phyloP scores from a whole-genome alignment of 2,797 vertebrate species.

The Acropternis orthonyx region DNA sequence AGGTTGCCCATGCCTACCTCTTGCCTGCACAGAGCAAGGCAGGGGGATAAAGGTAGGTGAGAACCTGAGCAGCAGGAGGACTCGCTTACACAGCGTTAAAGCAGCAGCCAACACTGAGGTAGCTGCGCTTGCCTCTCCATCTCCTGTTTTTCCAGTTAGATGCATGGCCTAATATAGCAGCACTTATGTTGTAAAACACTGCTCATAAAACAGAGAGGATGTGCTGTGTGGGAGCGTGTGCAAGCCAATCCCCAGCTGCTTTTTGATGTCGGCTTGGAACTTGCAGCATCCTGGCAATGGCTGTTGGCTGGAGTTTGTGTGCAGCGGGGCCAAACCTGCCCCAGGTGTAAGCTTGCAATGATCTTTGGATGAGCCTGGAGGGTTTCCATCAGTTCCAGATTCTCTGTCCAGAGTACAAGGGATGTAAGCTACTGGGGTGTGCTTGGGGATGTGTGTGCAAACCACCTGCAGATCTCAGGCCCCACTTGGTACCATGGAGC shows the following conservation, averaged over 20 bases:
- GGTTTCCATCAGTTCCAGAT: neutral
- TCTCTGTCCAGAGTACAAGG: neutral
- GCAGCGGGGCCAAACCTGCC: neutral
- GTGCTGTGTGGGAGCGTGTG: slow-evolving; percentile 41
- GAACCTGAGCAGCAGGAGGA: neutral
- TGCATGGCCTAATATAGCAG: slow-evolving; percentile 58
- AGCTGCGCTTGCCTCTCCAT: neutral
- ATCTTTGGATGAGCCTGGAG: neutral
- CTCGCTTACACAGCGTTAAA: neutral
- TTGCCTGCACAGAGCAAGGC: neutral
- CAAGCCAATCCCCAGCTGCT: slow-evolving; percentile 47
- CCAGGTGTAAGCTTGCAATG: neutral
- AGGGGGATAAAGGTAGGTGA: neutral
- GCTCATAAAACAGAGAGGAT: slow-evolving; percentile 54
- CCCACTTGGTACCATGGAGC: neutral
- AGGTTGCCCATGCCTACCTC: neutral
- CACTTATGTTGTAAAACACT: slow-evolving; percentile 50
- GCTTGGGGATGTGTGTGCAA: neutral
- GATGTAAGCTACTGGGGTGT: neutral
- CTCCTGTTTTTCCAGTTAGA: slow-evolving; percentile 63
- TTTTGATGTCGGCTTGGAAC: slow-evolving; percentile 57
- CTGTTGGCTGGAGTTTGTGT: neutral
- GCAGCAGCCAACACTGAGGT: neutral
- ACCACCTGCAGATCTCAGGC: neutral
- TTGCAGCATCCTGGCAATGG: slow-evolving; percentile 32